Conservation (phyloP, 2,113 vertebrate genomes). For the Nibea coibor region DNA sequence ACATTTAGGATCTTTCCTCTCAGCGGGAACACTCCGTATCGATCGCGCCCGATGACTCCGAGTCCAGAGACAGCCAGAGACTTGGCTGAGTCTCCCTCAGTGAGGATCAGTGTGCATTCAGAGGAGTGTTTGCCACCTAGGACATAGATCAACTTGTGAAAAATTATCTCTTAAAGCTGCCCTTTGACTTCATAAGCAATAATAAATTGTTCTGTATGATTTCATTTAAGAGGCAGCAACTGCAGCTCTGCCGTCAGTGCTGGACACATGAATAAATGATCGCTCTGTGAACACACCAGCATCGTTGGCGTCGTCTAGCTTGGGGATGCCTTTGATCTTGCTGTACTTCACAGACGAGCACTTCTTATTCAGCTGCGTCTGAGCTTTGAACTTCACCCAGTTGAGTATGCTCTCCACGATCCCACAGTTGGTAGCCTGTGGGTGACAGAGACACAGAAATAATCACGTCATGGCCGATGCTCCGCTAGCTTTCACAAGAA, state of each 20-base stretch:
- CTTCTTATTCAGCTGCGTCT: conserved; percentile 98
- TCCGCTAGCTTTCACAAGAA: not conserved
- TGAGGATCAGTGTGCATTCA: conserved; percentile 96
- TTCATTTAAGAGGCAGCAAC: not conserved
- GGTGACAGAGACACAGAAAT: conserved; percentile 22
- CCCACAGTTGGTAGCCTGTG: conserved; percentile 96
- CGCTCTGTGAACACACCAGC: conserved; percentile 86
- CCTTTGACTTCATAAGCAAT: not conserved
- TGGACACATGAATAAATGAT: conserved; percentile 9
- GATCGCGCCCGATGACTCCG: conserved; percentile 95
- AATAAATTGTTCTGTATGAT: not conserved
- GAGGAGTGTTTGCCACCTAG: conserved; percentile 97
- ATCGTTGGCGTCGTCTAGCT: conserved; percentile 98
- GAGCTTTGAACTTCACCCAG: conserved; percentile 99
- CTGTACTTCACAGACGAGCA: conserved; percentile 98
- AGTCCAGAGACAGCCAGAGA: conserved; percentile 97
- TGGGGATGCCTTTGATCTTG: conserved; percentile 99
- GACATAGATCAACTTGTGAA: not conserved
- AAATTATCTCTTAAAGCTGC: not conserved
- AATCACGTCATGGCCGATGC: not conserved
- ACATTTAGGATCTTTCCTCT: conserved; percentile 99
- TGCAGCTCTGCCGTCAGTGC: not conserved
- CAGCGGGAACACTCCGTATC: conserved; percentile 97
- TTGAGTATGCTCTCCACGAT: conserved; percentile 99
- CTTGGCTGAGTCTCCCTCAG: conserved; percentile 98